Evolutionary conservation across 2,113 vertebrate species (phyloP).

Genomic region (Bucco capensis): DNA sequence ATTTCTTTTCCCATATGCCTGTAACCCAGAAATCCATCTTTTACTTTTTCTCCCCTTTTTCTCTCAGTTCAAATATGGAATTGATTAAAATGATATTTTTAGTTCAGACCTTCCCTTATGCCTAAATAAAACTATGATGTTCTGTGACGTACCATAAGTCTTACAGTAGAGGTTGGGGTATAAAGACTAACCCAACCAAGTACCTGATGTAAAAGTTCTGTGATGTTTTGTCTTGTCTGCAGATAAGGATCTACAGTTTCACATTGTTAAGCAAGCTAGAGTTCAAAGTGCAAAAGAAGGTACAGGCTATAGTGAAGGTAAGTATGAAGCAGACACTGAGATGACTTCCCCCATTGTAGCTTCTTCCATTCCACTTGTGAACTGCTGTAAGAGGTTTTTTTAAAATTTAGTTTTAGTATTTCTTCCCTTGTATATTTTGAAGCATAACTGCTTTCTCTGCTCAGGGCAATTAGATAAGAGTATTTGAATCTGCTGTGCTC

Average conservation of each 20-base stretch:
- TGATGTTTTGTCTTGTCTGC: not conserved
- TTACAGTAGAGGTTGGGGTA: not conserved
- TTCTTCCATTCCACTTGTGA: not conserved
- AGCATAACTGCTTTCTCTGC: not conserved
- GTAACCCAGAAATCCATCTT: not conserved
- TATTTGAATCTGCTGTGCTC: not conserved
- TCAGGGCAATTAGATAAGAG: not conserved
- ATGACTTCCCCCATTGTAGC: not conserved
- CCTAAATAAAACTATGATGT: not conserved
- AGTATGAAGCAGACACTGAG: not conserved
- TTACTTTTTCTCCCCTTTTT: no score
- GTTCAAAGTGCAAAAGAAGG: constrained; percentile 76
- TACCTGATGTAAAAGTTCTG: not conserved
- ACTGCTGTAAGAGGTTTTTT: not conserved
- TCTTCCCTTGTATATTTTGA: not conserved
- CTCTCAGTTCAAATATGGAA: not conserved
- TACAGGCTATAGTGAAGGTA: constrained; percentile 78
- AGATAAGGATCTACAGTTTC: constrained; percentile 85
- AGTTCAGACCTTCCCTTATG: not conserved
- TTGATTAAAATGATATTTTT: not conserved
- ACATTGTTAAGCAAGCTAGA: constrained; percentile 83
- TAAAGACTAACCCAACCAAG: not conserved
- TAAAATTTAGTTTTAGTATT: not conserved
- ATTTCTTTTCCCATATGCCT: not conserved
- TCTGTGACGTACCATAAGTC: not conserved